These are phyloP conservation scores for Tachysurus fulvidraco DNA, from an alignment of 2,113 vertebrate genomes.

Conservation along the genomic window DNA sequence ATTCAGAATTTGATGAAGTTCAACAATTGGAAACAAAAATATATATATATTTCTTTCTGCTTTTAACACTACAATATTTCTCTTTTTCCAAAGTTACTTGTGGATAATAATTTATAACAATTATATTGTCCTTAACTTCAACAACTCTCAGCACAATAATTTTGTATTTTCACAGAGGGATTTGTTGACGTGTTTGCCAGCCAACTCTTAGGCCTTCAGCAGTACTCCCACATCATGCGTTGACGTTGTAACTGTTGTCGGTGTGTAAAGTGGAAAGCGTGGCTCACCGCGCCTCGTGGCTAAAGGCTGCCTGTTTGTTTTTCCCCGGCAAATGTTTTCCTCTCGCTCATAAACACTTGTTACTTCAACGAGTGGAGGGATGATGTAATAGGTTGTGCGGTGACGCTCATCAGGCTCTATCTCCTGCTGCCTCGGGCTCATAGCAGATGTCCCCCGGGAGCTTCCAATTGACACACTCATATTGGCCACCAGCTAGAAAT, in stretches of 20 bases:
- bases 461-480: constrained; percentile 29
- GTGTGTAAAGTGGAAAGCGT: constrained; percentile 29
- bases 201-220: constrained; percentile 40
- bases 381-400: constrained; percentile 48
- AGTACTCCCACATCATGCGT: constrained; percentile 30
- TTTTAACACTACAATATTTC: background rate
- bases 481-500: constrained; percentile 47
- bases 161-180: background rate
- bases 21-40: background rate
- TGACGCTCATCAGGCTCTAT: constrained; percentile 46
- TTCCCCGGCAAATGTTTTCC: constrained; percentile 39
- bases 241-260: constrained; percentile 35
- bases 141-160: background rate
- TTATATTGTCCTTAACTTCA: background rate
- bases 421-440: constrained; percentile 54
- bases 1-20: background rate
- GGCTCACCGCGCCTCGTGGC: constrained; percentile 46
- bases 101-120: background rate
- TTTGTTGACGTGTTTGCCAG: constrained; percentile 34
- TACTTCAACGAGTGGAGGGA: constrained; percentile 44
- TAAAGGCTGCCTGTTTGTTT: constrained; percentile 29
- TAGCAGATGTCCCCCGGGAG: constrained; percentile 61
- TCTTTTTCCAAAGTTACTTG: background rate
- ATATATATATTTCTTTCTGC: background rate
- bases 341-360: constrained; percentile 46